Evolutionary conservation across 2,888 invertebrate species (phyloP).

Genomic region (Anthrax anthrax): DNA sequence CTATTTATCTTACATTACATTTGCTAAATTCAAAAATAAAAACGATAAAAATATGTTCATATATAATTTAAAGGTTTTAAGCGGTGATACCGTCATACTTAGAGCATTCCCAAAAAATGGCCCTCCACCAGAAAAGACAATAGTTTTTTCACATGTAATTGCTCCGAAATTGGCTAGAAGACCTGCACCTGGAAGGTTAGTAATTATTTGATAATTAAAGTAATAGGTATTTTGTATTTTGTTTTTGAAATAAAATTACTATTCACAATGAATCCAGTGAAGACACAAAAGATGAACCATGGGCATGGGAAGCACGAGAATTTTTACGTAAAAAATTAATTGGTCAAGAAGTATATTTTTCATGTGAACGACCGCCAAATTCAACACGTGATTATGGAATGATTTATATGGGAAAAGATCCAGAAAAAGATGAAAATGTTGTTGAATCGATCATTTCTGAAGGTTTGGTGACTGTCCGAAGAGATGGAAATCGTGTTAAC

Average conservation of each 20-base stretch:
- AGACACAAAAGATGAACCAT: conserved; percentile 78
- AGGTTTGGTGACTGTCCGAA: conserved; percentile 72
- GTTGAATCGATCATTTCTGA: conserved; percentile 78
- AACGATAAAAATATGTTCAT: neutral
- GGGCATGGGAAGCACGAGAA: conserved; percentile 95
- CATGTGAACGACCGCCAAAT: conserved; percentile 68
- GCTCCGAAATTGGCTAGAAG: conserved; percentile 83
- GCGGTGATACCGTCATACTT: conserved; percentile 91
- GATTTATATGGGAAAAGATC: conserved; percentile 73
- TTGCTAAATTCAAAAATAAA: neutral
- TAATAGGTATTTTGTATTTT: too few relatives aligned
- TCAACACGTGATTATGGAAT: conserved; percentile 77
- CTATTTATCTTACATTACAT: neutral
- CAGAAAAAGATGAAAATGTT: conserved; percentile 66
- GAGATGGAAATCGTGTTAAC: conserved; percentile 46
- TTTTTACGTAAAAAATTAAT: conserved; percentile 83
- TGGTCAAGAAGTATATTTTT: conserved; percentile 79
- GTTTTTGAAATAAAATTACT: too few relatives aligned
- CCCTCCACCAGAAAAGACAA: conserved; percentile 83
- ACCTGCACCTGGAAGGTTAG: conserved; percentile 37
- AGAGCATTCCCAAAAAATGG: conserved; percentile 68
- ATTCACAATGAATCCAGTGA: conserved; percentile 37
- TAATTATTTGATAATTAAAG: too few relatives aligned
- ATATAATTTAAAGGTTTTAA: conserved; percentile 55
- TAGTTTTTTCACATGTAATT: conserved; percentile 78